Conservation (phyloP, 2,888 invertebrate species). For the Cheilosia pagana region DNA sequence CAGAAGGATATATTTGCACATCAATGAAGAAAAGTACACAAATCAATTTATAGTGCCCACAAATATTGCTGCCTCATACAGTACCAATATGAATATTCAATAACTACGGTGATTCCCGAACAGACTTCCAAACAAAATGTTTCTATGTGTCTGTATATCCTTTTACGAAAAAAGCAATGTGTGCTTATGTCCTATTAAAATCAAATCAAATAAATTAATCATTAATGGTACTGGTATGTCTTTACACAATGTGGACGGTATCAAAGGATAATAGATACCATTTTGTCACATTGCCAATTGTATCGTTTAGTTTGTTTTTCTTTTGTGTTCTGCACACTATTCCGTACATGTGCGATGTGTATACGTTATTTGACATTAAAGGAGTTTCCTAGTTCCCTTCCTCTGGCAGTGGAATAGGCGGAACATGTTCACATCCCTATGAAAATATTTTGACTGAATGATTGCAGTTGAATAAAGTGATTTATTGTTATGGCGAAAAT, state of each 20-base stretch:
- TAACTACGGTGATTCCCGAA: conserved; percentile 12
- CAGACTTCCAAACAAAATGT: conserved; percentile 14
- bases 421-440: conserved; percentile 35
- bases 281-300: conserved; percentile 55
- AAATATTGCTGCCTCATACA: conserved; percentile 41
- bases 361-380: neutral
- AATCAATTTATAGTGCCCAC: conserved; percentile 41
- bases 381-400: conserved; percentile 15
- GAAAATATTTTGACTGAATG: conserved; percentile 60
- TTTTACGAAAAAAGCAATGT: conserved; percentile 44
- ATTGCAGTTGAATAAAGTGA: conserved; percentile 18
- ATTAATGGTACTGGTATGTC: conserved; percentile 50
- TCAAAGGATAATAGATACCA: conserved; percentile 48
- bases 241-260: conserved; percentile 30
- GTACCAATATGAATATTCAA: conserved; percentile 24
- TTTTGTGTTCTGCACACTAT: conserved; percentile 20
- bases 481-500: conserved; percentile 31
- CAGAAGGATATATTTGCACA: conserved; percentile 31
- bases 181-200: conserved; percentile 55
- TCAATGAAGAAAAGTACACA: conserved; percentile 33
- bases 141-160: neutral
- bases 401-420: conserved; percentile 26
- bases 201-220: conserved; percentile 65
- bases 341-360: neutral
- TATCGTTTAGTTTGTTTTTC: conserved; percentile 14